Percentiles rank a stretch among this genome's conserved stretches.
These are phyloP conservation scores for Balaeniceps rex DNA, from an alignment of 2,113 vertebrate species.

Conservation along the genomic window DNA sequence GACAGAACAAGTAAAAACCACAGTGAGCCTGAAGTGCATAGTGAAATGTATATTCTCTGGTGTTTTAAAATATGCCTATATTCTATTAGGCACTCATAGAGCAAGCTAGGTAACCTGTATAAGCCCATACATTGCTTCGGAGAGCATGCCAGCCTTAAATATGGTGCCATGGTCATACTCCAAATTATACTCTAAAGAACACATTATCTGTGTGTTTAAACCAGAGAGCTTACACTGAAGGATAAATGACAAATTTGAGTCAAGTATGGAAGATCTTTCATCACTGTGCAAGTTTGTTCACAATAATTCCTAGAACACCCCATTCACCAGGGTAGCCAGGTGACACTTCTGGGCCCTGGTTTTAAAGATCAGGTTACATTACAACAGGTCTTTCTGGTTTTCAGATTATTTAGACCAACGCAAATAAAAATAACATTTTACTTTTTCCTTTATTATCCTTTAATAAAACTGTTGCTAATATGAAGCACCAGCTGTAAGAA, in stretches of 20 bases:
- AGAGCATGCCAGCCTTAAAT: neutral
- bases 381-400: neutral
- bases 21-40: neutral
- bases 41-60: neutral
- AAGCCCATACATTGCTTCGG: neutral
- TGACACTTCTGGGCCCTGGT: neutral
- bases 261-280: neutral
- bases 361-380: neutral
- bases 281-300: neutral
- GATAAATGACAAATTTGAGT: neutral
- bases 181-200: neutral
- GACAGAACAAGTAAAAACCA: neutral
- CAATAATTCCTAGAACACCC: neutral
- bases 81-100: neutral
- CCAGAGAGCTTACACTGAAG: neutral
- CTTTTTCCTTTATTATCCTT: neutral
- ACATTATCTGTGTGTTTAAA: neutral
- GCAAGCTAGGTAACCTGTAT: neutral
- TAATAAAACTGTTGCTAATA: neutral
- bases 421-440: neutral
- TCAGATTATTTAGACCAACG: neutral
- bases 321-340: neutral
- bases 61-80: neutral
- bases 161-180: neutral
- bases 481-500: neutral